Base-by-base conservation (phyloP, 2,797 vertebrate genomes). In the Margarornis squamiger region DNA sequence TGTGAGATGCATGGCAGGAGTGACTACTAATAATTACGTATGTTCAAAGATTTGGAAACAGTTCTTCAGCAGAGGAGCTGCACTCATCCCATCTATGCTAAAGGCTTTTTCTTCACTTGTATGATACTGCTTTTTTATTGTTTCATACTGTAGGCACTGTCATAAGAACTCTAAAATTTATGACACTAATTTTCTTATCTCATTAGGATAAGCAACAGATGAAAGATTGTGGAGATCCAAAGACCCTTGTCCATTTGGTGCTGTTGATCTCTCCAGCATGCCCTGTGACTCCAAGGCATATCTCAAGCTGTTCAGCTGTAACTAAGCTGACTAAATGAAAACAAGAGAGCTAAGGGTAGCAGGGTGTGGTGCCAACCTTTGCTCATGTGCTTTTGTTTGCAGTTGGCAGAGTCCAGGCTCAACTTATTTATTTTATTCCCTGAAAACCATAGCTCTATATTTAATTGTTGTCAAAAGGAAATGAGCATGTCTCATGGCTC, bases 311-410 rank as follows among this genome's bases (percentile, higher is more conserved):
- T 62, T 94, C 81, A 76, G 55, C 66, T 89, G 86, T 86, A 72
- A 82, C 76, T 65, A 86, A 77, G 77, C 68, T 96, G 91, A 95
- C 90, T 92, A 85, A 85, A 87, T n/a, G 78, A 94, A 96, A 95
- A 94, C 72, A 93, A 77, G 93, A 16, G 4, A 66, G 51, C 48
- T 66, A 79, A 86, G 67, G 59, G 84, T 85, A 81, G 51, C n/a
- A 0, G n/a, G 96, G 93, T 73, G 85, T 85, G 93, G 94, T 71
- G 73, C 68, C 95, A 93, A 92, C 86, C 96, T 95, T 94, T 88
- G 65, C 41, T 92, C 80, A 54, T 87, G 51, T 87, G 86, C 82
- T 74, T 84, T 88, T 95, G 55, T 95, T 97, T 96, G 74, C 76
- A 72, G 89, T 90, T 94, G 81, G 66, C 88, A 95, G 66, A 74